These are phyloP conservation scores for Corella eumyota DNA, from an alignment of 23 tunicate genomes.

Conservation along the genomic window DNA sequence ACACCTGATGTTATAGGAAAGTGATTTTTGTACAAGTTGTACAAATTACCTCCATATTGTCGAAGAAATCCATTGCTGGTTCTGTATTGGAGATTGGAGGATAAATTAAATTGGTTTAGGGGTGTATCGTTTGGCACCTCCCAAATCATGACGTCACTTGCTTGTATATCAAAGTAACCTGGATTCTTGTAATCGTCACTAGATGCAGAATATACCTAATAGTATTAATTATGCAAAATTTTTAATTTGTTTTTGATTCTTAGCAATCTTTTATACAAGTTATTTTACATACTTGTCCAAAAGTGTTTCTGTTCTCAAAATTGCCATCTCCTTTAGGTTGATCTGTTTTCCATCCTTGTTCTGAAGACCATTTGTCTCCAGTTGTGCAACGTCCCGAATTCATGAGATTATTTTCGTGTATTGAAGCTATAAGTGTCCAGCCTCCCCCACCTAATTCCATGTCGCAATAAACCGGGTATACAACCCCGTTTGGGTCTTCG, in stretches of 20 bases:
- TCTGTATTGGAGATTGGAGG: conserved; percentile 24
- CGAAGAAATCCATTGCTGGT: conserved; percentile 17
- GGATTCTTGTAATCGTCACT: conserved; percentile 60
- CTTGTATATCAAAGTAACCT: conserved; percentile 41
- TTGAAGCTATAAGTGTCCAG: conserved; percentile 32
- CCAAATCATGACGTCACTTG: conserved; percentile 74
- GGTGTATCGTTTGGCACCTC: conserved; percentile 78
- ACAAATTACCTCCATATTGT: conserved; percentile 26
- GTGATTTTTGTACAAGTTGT: conserved; percentile 16
- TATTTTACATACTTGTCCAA: conserved; percentile 28
- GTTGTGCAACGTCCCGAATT: conserved; percentile 30
- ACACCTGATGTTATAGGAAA: conserved; percentile 24
- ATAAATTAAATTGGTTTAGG: not conserved
- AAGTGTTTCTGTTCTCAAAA: conserved; percentile 33
- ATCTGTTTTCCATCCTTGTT: conserved; percentile 21
- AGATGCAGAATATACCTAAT: too few species aligned
- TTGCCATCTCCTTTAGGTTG: conserved; percentile 20
- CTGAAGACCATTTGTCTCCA: conserved; percentile 62
- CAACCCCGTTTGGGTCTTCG: conserved; percentile 3
- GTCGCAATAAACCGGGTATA: conserved; percentile 27
- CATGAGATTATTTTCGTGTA: conserved; percentile 32
- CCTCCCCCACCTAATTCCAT: conserved; percentile 23
- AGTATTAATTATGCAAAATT: too few species aligned
- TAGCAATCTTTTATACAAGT: too few species aligned
- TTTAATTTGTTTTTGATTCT: too few species aligned